phyloP scores from a whole-genome alignment of 2,797 vertebrate species.

The Gymnocypris eckloni region DNA sequence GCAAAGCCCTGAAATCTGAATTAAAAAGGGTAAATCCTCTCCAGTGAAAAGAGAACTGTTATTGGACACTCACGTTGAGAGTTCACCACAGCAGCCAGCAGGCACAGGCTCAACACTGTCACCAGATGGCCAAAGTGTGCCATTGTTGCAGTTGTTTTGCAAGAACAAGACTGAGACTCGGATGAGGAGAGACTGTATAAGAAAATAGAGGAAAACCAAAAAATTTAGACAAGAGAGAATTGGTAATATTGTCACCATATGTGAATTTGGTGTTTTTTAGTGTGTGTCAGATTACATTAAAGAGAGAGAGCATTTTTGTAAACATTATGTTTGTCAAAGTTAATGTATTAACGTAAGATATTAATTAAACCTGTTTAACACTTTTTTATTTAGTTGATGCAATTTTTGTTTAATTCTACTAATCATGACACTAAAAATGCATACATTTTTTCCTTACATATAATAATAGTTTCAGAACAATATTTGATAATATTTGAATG shows the following conservation, averaged over 20 bases:
- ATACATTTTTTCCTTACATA: neutral
- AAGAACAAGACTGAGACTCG: neutral
- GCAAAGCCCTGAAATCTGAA: neutral
- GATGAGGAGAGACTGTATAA: neutral
- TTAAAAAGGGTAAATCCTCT: neutral
- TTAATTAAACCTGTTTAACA: neutral
- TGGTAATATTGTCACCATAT: neutral
- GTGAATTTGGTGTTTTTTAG: neutral
- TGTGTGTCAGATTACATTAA: neutral
- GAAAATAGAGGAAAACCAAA: neutral
- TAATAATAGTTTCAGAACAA: neutral
- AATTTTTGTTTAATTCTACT: too few relatives aligned
- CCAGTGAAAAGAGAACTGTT: neutral
- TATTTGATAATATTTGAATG: too few relatives aligned
- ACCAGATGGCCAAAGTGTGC: slow-evolving; percentile 57
- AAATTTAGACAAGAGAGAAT: neutral
- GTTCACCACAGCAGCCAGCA: slow-evolving; percentile 10
- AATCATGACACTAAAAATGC: neutral
- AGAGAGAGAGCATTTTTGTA: neutral
- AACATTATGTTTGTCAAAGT: neutral
- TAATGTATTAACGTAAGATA: neutral
- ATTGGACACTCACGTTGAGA: slow-evolving; percentile 51
- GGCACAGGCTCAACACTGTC: slow-evolving; percentile 67
- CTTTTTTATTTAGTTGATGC: neutral
- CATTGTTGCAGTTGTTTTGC: slow-evolving; percentile 49